Base-by-base conservation (phyloP, 2,888 invertebrate species). In the Norana najaformis region DNA sequence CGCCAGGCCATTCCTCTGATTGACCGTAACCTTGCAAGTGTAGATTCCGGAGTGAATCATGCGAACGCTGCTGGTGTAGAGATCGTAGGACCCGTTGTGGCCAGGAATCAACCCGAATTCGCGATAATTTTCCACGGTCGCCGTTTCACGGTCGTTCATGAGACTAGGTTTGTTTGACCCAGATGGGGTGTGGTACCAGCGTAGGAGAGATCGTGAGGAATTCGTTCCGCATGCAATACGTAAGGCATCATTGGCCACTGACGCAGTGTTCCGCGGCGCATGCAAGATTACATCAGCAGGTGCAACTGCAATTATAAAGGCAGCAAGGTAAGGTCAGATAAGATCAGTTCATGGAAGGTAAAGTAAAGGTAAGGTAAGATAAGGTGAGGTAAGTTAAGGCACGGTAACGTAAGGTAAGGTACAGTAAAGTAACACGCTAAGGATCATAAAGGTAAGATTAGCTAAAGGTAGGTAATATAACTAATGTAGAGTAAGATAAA, bases 81-180 rank as follows among this genome's bases (percentile, higher is more conserved):
- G 83, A 36, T 83, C 83, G 20, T 83, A 36, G 16, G 83, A 83
- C 20, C 83, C 83, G 35, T 83, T 83, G 20, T 34, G 83, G 20
- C 83, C 83, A 83, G 83, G 83, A 83, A 83, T 83, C 83, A 83
- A 36, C n/a, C 83, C 83, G 20, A 83, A 83, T 36, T 83, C 83
- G 36, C 83, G 34, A 83, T 83, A 83, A 18, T 83, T 35, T 14
- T 83, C 83, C 83, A 83, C 20, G 36, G 83, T 83, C 36, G 35
- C 83, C 83, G 83, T 83, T 35, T 83, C 83, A 11, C 83, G 34
- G 34, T 14, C 35, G 83, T 83, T 83, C 36, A 83, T 83, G 5
- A 30, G 83, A 83, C 36, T 83, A 16, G 13, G n/a, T 34, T 83
- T 83, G 35, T 83, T 83, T 20, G 34, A 34, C 16, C 34, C 34